A percentile compares a stretch with the other conserved stretches of the same genome.
These are phyloP conservation scores for Rhopalosiphum maidis DNA, from an alignment of 1,140 invertebrate species.

Conservation along the genomic window DNA sequence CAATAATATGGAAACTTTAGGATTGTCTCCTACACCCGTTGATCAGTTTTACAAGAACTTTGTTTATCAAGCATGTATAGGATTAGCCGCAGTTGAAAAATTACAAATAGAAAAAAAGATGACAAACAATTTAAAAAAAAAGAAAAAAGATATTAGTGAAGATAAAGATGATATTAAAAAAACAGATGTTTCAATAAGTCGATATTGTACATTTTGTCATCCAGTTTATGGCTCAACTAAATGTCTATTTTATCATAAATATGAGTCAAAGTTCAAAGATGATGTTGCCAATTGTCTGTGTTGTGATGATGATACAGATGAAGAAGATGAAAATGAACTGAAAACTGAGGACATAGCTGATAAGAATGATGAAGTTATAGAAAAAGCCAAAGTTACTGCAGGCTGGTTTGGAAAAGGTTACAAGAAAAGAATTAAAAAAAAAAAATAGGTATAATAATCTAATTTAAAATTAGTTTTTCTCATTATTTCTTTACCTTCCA, in stretches of 20 bases:
- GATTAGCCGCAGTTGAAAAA: slow-evolving; percentile 46
- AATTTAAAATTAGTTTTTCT: neutral
- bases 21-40: slow-evolving; percentile 17
- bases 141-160: slow-evolving; percentile 15
- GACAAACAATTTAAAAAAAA: neutral
- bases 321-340: slow-evolving; percentile 58
- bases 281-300: slow-evolving; percentile 37
- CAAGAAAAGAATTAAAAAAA: slow-evolving; percentile 66
- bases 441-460: slow-evolving; percentile 62
- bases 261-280: slow-evolving; percentile 53
- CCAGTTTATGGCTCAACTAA: slow-evolving; percentile 65
- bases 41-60: slow-evolving; percentile 44
- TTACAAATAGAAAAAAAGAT: slow-evolving; percentile 34
- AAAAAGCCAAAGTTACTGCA: slow-evolving; percentile 66
- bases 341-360: slow-evolving; percentile 41
- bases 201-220: slow-evolving; percentile 66
- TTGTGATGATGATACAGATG: slow-evolving; percentile 57
- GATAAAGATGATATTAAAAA: slow-evolving; percentile 53
- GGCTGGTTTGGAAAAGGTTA: slow-evolving; percentile 73
- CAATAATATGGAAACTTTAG: slow-evolving; percentile 53
- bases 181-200: slow-evolving; percentile 53
- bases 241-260: slow-evolving; percentile 67
- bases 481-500: slow-evolving; percentile 35
- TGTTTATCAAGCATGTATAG: slow-evolving; percentile 44
- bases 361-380: slow-evolving; percentile 61